Evolutionary conservation across 2,797 vertebrate species (phyloP), one percentile per base, ranked within the genome.

Genomic region (Cygnus olor): DNA sequence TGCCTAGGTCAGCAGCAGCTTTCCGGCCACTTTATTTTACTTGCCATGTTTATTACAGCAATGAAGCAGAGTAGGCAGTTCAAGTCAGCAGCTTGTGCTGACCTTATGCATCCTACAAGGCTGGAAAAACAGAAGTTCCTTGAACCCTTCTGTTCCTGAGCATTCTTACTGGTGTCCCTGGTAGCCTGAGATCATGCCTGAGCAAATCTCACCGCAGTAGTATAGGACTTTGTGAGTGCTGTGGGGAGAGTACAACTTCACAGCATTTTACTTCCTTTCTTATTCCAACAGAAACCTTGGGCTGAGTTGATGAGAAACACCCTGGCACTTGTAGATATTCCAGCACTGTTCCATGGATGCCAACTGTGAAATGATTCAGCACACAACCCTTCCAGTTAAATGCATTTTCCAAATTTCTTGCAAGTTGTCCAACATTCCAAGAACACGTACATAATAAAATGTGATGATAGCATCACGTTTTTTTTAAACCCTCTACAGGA

Each of bases 131-230:
- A 58, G 68, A 74, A 89, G 69, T 28, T 86, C 56, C 66, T 69
- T 57, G 66, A 91, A 79, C 15, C 18, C 1, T 0, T 54, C 13
- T 20, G 18, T 74, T 88, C 32, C 42, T 61, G 65, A 64, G 24
- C 14, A n/a, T 24, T 53, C 34, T 60, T 6, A 30, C 1, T 36
- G 54, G 68, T 11, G 6, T 38, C 85, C 18, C 79, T 60, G 38
- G 36, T 5, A 9, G 85, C 36, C 65, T 32, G 42, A 28, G 42
- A 36, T 44, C 70, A 8, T 9, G 17, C 10, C 5, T 40, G 54
- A n/a, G 9, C 0, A 0, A 45, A 45, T 30, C 28, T 36, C 60
- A 19, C 32, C 21, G 2, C 32, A 28, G 20, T 1, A 8, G 17
- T 2, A 8, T 0, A 72, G 28, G 32, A 45, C 28, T 65, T 27